Conservation (phyloP, 2,797 vertebrate species). For the Gila robusta region DNA sequence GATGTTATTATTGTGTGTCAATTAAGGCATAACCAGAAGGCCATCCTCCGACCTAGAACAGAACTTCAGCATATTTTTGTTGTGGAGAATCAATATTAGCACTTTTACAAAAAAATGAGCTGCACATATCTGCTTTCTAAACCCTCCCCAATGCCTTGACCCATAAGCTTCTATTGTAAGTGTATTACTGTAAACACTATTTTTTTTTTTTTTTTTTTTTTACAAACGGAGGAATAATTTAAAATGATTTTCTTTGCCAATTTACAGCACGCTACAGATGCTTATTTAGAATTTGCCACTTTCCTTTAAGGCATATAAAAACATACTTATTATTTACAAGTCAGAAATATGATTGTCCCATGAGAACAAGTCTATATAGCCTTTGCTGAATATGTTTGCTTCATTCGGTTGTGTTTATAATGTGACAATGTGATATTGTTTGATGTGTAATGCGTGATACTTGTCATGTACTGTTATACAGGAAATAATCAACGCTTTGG, state of each 20-base stretch:
- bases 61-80: background rate
- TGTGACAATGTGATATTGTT: background rate
- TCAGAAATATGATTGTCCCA: background rate
- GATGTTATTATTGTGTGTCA: background rate
- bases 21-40: background rate
- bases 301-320: background rate
- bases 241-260: background rate
- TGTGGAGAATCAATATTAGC: background rate
- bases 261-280: background rate
- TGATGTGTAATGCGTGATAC: background rate
- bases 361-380: background rate
- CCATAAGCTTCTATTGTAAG: background rate
- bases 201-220: too few species aligned
- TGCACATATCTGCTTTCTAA: background rate
- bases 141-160: background rate
- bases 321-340: background rate
- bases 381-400: background rate
- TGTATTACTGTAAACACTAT: background rate
- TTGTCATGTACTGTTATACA: conserved; percentile 65
- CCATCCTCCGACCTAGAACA: background rate
- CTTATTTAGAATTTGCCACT: background rate
- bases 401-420: background rate
- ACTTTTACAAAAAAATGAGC: background rate
- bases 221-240: too few species aligned
- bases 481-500: conserved; percentile 85